Percentiles rank a stretch among this genome's conserved stretches.
phyloP scores from a whole-genome alignment of 2,888 invertebrate species.

The Tetranychus truncatus region DNA sequence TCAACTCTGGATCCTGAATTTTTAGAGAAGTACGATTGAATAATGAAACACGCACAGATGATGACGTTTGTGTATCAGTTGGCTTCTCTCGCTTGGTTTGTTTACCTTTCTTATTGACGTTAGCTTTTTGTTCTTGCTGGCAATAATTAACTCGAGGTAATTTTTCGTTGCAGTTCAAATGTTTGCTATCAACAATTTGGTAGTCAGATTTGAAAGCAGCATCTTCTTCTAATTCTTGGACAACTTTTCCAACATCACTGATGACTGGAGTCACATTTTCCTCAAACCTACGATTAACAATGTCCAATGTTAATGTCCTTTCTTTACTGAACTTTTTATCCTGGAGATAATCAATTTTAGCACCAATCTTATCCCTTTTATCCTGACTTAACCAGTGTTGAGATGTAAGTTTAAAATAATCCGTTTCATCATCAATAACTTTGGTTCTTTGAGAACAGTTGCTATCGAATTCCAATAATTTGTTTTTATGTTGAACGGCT shows the following conservation, averaged over 20 bases:
- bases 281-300: slow-evolving; percentile 40
- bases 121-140: background rate
- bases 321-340: slow-evolving; percentile 49
- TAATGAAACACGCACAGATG: background rate
- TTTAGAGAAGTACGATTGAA: slow-evolving; percentile 22
- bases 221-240: slow-evolving; percentile 27
- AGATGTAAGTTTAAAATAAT: slow-evolving; percentile 60
- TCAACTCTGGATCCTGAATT: slow-evolving; percentile 52
- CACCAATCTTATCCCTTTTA: slow-evolving; percentile 39
- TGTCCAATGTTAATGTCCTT: slow-evolving; percentile 56
- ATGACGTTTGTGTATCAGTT: background rate
- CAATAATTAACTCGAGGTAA: background rate
- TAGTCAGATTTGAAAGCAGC: slow-evolving; percentile 18
- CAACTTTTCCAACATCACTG: slow-evolving; percentile 34
- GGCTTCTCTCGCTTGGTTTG: background rate
- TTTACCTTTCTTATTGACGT: background rate
- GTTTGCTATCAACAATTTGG: slow-evolving; percentile 7
- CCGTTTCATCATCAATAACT: slow-evolving; percentile 81
- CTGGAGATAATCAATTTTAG: slow-evolving; percentile 47
- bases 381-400: slow-evolving; percentile 60
- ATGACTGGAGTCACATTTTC: slow-evolving; percentile 30
- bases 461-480: slow-evolving; percentile 61
- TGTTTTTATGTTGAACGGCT: slow-evolving; percentile 58
- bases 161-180: background rate
- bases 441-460: slow-evolving; percentile 52